These are phyloP conservation scores for Typhlichthys subterraneus DNA, from an alignment of 2,797 vertebrate genomes.

Conservation along the genomic window DNA sequence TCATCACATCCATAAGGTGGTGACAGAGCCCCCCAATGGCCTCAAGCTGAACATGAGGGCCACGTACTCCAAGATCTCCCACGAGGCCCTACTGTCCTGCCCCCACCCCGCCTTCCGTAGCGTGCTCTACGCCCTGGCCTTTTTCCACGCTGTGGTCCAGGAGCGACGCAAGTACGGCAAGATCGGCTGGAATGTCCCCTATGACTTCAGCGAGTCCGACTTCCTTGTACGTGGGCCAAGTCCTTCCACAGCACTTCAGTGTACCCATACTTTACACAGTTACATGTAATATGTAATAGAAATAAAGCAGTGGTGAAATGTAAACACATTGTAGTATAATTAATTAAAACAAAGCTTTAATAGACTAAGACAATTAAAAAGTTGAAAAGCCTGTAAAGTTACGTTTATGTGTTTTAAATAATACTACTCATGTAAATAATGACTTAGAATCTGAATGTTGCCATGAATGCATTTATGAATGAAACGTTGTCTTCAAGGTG, in stretches of 20 bases:
- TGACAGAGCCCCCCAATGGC: slow-evolving; percentile 94
- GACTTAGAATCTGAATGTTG: too few relatives aligned
- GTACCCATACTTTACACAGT: too few relatives aligned
- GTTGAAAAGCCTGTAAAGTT: too few relatives aligned
- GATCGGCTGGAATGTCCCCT: slow-evolving; percentile 93
- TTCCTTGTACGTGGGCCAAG: slow-evolving; percentile 81
- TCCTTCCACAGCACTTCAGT: too few relatives aligned
- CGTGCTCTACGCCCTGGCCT: slow-evolving; percentile 89
- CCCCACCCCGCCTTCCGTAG: slow-evolving; percentile 86
- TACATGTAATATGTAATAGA: too few relatives aligned
- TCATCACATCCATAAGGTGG: slow-evolving; percentile 79
- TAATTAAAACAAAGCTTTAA: too few relatives aligned
- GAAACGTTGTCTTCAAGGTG: slow-evolving; percentile 77
- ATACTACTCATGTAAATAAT: too few relatives aligned
- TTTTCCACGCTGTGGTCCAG: slow-evolving; percentile 97
- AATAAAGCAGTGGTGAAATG: too few relatives aligned
- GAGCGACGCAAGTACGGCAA: slow-evolving; percentile 97
- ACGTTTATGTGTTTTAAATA: too few relatives aligned
- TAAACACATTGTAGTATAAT: too few relatives aligned
- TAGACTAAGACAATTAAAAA: too few relatives aligned
- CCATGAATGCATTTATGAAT: slow-evolving; percentile 4
- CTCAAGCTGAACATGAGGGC: slow-evolving; percentile 94
- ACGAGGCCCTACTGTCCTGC: slow-evolving; percentile 79
- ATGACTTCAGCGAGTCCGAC: slow-evolving; percentile 97
- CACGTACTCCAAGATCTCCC: slow-evolving; percentile 90